Evolutionary conservation across 2,888 invertebrate species (phyloP), one percentile per base, ranked within the genome.

Genomic region (Drosophila austrosaltans): DNA sequence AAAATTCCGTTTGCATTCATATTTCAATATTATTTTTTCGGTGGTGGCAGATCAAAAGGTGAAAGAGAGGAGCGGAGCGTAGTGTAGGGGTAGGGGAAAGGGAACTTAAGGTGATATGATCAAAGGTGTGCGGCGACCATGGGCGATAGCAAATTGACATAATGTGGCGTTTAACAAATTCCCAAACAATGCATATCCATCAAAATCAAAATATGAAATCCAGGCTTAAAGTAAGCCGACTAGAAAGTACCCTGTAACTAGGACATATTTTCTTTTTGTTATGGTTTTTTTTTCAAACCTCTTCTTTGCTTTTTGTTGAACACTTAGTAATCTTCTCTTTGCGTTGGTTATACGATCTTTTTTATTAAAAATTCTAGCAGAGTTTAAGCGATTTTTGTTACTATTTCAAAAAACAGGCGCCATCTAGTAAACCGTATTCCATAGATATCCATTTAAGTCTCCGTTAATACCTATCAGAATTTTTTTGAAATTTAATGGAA

Each of bases 121-220:
- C 82, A 81, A 82, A 87, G 81, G 73, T 78, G 77, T 72, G 79
- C 85, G 75, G 32, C 58, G 10, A 32, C 53, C 36, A 57, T 25
- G 22, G 60, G 73, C 77, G 85, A 88, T 88, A 87, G 78, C 84
- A 84, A 87, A 87, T 88, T 91, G 91, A 91, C 91, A 91, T 91
- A 91, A 91, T 91, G 90, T 91, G 90, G 90, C 91, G 90, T 91
- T 91, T 90, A 89, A 90, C 87, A 89, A 90, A 89, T 82, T 83
- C 79, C 75, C 66, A 64, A 74, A 74, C 73, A 73, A 72, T 71
- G 71, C 71, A 74, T 68, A 83, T 87, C 82, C 85, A 88, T 90
- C 89, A 89, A 81, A 69, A 70, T 64, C 72, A 68, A 60, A 73
- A 75, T 63, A 66, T 28, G 53, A 40, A 68, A 64, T 63, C 62